Evolutionary conservation across 2,888 invertebrate genomes (phyloP).

Genomic region (Leptopilina myrica): DNA sequence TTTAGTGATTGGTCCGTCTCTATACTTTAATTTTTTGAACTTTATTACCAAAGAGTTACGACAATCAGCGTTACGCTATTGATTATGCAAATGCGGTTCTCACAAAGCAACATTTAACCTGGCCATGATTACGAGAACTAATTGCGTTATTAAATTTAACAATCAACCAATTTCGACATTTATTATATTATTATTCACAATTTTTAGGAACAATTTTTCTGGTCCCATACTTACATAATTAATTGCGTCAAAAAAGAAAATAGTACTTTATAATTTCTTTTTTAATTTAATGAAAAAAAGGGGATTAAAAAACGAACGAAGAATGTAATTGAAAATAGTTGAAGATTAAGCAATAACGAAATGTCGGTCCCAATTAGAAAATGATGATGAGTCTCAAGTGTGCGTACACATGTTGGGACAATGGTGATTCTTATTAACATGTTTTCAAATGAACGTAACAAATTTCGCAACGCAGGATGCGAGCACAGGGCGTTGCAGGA

Average conservation of each 20-base stretch:
- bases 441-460: slow-evolving; percentile 46
- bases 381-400: slow-evolving; percentile 28
- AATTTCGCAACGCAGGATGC: slow-evolving; percentile 46
- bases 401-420: slow-evolving; percentile 21
- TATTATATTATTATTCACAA: background rate
- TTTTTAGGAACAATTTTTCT: background rate
- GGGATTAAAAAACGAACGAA: too few species aligned
- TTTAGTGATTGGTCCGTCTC: slow-evolving; percentile 6
- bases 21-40: background rate
- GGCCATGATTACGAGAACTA: slow-evolving; percentile 47
- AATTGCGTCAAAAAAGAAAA: too few species aligned
- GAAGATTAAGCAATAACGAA: background rate
- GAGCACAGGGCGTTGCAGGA: slow-evolving; percentile 36
- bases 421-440: slow-evolving; percentile 38
- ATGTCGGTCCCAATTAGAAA: slow-evolving; percentile 1
- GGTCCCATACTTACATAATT: background rate
- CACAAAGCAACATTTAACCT: slow-evolving; percentile 46
- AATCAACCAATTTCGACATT: background rate
- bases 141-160: slow-evolving; percentile 43
- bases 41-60: slow-evolving; percentile 39
- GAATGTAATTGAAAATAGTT: background rate
- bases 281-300: too few species aligned
- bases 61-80: slow-evolving; percentile 46
- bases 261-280: too few species aligned
- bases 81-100: slow-evolving; percentile 48